A percentile compares a stretch with the other conserved stretches of the same genome.
phyloP scores from a whole-genome alignment of 2,113 vertebrate genomes.

The Bothrops jararaca region DNA sequence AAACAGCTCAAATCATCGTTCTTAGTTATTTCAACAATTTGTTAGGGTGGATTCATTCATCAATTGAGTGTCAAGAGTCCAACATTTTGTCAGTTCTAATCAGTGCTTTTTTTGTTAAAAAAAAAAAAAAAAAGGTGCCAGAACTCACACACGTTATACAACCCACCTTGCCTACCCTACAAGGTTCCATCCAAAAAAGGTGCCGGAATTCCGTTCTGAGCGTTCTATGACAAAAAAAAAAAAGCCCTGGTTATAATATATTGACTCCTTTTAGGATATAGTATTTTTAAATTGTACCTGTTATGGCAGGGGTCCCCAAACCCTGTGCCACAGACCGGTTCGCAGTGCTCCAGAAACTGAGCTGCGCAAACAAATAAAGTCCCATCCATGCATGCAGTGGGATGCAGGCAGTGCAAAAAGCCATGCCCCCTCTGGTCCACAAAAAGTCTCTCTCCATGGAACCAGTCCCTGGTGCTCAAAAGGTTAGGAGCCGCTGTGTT shows the following conservation, averaged over 20 bases:
- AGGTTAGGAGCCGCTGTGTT: neutral
- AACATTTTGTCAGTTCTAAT: no score
- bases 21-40: neutral
- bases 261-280: neutral
- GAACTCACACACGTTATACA: no score
- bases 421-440: neutral
- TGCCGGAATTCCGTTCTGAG: no score
- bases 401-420: neutral
- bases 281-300: neutral
- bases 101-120: no score
- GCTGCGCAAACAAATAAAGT: neutral
- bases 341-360: neutral
- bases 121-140: no score
- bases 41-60: neutral
- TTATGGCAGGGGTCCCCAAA: neutral
- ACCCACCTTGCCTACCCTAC: no score
- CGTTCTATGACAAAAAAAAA: no score
- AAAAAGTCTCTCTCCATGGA: neutral
- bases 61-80: no score
- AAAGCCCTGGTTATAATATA: neutral
- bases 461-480: neutral
- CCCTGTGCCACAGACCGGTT: neutral
- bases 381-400: neutral
- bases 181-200: no score
- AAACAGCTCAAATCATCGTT: neutral